A percentile compares a stretch with the other conserved stretches of the same genome.
phyloP scores from a whole-genome alignment of 1,140 invertebrate species.

The Drosophila bocki region DNA sequence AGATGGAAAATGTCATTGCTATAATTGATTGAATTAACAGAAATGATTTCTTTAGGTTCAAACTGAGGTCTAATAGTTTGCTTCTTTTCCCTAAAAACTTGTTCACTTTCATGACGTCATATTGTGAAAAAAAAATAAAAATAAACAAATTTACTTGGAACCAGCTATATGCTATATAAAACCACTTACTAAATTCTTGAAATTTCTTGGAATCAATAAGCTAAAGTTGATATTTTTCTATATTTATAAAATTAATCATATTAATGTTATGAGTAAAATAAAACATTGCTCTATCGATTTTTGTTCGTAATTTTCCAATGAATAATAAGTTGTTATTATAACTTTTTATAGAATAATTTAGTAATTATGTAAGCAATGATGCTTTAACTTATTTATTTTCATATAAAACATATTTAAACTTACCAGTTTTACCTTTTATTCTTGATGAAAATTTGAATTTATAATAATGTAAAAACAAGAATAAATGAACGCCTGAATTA shows the following conservation, averaged over 20 bases:
- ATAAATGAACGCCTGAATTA: too few relatives aligned
- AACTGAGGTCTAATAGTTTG: background rate
- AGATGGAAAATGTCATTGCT: background rate
- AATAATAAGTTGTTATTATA: background rate
- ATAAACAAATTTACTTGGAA: background rate
- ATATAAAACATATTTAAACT: background rate
- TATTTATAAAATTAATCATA: too few relatives aligned
- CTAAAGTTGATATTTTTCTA: background rate
- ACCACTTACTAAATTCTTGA: background rate
- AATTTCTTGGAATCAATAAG: background rate
- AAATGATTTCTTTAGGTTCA: background rate
- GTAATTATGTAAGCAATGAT: too few relatives aligned
- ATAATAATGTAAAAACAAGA: too few relatives aligned
- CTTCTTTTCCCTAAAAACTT: background rate
- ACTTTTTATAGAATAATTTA: too few relatives aligned
- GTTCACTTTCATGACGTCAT: slow-evolving; percentile 5
- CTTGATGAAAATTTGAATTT: too few relatives aligned
- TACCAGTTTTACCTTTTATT: background rate
- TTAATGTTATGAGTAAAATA: too few relatives aligned
- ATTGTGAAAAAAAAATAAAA: background rate
- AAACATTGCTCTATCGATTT: too few relatives aligned
- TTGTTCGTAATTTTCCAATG: background rate
- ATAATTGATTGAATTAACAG: background rate
- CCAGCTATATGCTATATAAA: background rate
- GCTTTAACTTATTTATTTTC: too few relatives aligned